Percentiles rank a stretch among this genome's conserved stretches.
These are phyloP conservation scores for Nemapogon koenigi DNA, from an alignment of 2,888 invertebrate species.

Conservation along the genomic window DNA sequence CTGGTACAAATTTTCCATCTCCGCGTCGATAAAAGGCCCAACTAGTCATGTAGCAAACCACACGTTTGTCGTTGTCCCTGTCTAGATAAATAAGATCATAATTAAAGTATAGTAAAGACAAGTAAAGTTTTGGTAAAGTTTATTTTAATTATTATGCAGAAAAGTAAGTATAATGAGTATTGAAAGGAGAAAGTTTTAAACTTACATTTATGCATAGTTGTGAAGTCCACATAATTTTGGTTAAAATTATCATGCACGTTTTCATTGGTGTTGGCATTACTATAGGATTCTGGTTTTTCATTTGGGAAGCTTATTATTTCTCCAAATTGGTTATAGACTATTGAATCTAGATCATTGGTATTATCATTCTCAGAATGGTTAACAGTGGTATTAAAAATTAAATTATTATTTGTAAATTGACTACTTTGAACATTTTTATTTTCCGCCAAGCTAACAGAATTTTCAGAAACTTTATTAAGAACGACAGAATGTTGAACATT, in stretches of 20 bases:
- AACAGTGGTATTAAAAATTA: not conserved
- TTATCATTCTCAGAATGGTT: not conserved
- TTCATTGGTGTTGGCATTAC: not conserved
- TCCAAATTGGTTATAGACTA: slow-evolving; percentile 5
- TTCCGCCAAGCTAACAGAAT: not conserved
- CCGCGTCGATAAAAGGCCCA: slow-evolving; percentile 88
- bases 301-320: slow-evolving; percentile 2
- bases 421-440: not conserved
- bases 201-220: too few species aligned
- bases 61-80: slow-evolving; percentile 49
- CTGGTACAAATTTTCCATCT: slow-evolving; percentile 86
- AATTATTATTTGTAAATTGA: not conserved
- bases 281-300: not conserved
- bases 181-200: too few species aligned
- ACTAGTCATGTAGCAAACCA: slow-evolving; percentile 88
- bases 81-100: slow-evolving; percentile 24
- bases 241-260: too few species aligned
- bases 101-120: not conserved
- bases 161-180: not conserved
- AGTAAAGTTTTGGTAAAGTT: not conserved
- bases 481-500: not conserved
- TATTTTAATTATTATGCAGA: not conserved
- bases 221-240: too few species aligned
- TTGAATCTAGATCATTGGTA: not conserved
- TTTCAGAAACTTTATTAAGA: not conserved